Conservation (phyloP, 2,888 invertebrate genomes). For the Drosophila barbarae region DNA sequence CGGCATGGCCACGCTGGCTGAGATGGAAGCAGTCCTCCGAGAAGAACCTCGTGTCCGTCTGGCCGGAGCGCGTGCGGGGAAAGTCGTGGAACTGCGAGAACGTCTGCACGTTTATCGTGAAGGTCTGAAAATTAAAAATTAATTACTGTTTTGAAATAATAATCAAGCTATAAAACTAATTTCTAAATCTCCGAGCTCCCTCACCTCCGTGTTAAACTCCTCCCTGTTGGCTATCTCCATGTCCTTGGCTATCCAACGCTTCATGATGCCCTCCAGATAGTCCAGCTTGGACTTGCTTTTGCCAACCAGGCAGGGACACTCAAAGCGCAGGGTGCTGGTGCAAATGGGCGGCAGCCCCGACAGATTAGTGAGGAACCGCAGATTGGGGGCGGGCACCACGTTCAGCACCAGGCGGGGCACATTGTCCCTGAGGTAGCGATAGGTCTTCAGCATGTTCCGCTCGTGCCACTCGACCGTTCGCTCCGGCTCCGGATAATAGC, state of each 20-base stretch:
- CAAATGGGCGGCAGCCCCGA: conserved; percentile 79
- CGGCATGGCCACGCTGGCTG: conserved; percentile 82
- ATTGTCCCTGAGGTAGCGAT: conserved; percentile 81
- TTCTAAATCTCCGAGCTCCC: background rate
- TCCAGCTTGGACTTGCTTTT: conserved; percentile 68
- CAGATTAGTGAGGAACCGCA: conserved; percentile 79
- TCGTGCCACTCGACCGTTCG: conserved; percentile 80
- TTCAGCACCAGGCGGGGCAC: conserved; percentile 83
- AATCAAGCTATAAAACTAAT: too few relatives aligned
- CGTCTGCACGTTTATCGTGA: conserved; percentile 82
- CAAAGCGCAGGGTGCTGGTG: conserved; percentile 78
- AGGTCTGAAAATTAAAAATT: conserved; percentile 79
- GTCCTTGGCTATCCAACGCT: conserved; percentile 81
- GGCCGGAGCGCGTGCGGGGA: conserved; percentile 78
- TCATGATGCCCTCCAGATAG: conserved; percentile 80
- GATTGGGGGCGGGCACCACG: conserved; percentile 81
- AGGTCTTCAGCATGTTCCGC: conserved; percentile 79
- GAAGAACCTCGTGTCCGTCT: conserved; percentile 81
- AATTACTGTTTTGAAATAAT: too few relatives aligned
- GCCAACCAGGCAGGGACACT: conserved; percentile 83
- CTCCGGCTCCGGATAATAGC: conserved; percentile 80
- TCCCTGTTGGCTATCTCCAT: conserved; percentile 80
- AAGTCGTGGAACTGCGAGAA: conserved; percentile 79
- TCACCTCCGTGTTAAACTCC: conserved; percentile 78
- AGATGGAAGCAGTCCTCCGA: conserved; percentile 84